Conservation (phyloP, 2,888 invertebrate species). For the Conistra vaccinii region DNA sequence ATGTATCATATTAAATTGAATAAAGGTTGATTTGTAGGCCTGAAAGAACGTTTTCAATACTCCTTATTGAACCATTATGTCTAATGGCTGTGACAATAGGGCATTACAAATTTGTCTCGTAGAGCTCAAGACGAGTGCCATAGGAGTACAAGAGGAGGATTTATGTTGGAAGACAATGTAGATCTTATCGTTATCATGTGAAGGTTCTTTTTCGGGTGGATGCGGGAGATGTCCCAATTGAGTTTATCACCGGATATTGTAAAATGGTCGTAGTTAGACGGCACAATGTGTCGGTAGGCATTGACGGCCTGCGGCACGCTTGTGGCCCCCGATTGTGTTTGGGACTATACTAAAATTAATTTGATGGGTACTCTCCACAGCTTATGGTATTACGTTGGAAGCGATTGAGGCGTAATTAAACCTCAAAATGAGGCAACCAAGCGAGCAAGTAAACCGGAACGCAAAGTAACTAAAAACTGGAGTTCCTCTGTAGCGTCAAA, state of each 20-base stretch:
- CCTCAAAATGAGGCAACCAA: conserved; percentile 45
- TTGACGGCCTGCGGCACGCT: conserved; percentile 77
- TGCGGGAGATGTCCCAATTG: conserved; percentile 81
- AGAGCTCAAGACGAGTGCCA: conserved; percentile 62
- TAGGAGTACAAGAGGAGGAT: conserved; percentile 67
- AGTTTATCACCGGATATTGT: conserved; percentile 89
- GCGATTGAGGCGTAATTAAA: conserved; percentile 61
- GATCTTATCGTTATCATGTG: conserved; percentile 73
- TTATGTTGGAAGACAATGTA: conserved; percentile 71
- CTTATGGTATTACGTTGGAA: conserved; percentile 64
- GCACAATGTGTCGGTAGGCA: conserved; percentile 83
- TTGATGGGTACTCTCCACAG: conserved; percentile 62
- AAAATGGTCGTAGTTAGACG: conserved; percentile 86
- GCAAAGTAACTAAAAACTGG: conserved; percentile 42
- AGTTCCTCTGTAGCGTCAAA: conserved; percentile 29
- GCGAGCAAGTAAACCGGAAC: conserved; percentile 38
- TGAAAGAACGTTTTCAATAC: conserved; percentile 88
- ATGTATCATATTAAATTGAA: conserved; percentile 81
- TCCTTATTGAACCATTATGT: conserved; percentile 87
- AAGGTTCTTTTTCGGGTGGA: conserved; percentile 76
- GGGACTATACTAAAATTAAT: conserved; percentile 70
- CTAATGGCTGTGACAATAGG: conserved; percentile 88
- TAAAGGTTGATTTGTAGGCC: conserved; percentile 85
- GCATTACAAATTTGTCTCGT: conserved; percentile 88
- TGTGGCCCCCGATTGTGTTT: conserved; percentile 74